Conservation (phyloP, 35 echinoderm and acorn worm species). For the Acanthaster planci region DNA sequence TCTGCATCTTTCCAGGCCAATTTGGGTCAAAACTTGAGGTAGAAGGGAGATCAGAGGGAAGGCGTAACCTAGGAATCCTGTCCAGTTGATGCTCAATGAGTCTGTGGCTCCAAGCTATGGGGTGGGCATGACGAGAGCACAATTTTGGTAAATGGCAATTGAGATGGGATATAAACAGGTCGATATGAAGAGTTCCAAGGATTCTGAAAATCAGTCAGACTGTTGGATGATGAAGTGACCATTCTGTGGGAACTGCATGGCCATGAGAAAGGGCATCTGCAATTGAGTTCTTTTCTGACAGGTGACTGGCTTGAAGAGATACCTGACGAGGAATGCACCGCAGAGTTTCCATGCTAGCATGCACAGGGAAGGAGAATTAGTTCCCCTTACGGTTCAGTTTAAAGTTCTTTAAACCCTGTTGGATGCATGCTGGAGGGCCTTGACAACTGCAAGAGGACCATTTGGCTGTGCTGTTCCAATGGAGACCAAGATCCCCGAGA, state of each 20-base stretch:
- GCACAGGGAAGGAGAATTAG: not conserved
- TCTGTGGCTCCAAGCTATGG: not conserved
- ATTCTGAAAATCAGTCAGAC: not conserved
- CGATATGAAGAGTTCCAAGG: not conserved
- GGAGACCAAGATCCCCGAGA: too few species aligned
- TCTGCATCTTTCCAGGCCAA: not conserved
- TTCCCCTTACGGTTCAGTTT: too few species aligned
- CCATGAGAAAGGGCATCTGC: not conserved
- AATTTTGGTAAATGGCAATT: not conserved
- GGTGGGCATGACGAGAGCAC: too few species aligned
- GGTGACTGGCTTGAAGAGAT: not conserved
- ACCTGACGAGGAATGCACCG: not conserved
- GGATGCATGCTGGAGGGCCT: too few species aligned
- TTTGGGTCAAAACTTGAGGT: not conserved
- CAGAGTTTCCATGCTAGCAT: not conserved
- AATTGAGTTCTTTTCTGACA: not conserved
- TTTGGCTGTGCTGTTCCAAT: too few species aligned
- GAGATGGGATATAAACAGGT: not conserved
- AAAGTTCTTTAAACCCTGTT: too few species aligned
- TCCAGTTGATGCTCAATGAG: slow-evolving; percentile 4
- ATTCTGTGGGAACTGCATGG: not conserved
- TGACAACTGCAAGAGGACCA: too few species aligned
- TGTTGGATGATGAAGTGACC: not conserved
- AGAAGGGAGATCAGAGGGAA: not conserved
- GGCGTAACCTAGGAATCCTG: not conserved